Base-by-base conservation (phyloP, 92 coral and sea anemone species). In the Anthopleura xanthogrammica region DNA sequence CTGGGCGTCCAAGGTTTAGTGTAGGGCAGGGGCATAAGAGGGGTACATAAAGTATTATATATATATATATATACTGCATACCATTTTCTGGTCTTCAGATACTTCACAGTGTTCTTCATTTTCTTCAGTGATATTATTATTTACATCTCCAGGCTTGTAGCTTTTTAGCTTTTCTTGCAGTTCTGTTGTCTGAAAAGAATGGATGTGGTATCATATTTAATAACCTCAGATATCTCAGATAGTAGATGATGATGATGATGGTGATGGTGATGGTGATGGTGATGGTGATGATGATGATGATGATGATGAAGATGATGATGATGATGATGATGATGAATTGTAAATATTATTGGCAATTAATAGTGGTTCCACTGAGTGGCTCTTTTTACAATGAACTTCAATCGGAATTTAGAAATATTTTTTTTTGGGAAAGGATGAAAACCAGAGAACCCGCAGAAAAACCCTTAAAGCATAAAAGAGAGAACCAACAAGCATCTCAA, bases 101-200 rank as follows among this genome's bases (percentile, higher is more conserved):
- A 19, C 46, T 56, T 79, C 36, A 24, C 82, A 55, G 20, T 19
- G 20, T 9, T 78, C 62, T 55, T 58, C 48, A 48, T 79, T 79
- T 60, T 60, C 74, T 40, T 57, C 75, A 39, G 46, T 79, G 58
- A 12, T 41, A 7, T 76, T 46, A 14, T 46, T 58, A 20, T 16
- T 79, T n/a, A 14, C 20, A 40, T 42, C 43, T 52, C 2, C 4
- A 29, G 52, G 39, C 55, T 79, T 57, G 23, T 11, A 36, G 72
- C 83, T 23, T 79, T 79, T 72, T 7, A 72, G 77, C 4, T 17
- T 58, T 62, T 79, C 83, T 40, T 57, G 83, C 42, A 79, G 52
- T 54, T 79, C 83, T 13, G 83, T 14, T 14, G 83, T 79, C 83
- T 79, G 73, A 0, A 57, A 79, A 79, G 2, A 13, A 60, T n/a